Evolutionary conservation across 2,888 invertebrate genomes (phyloP), one percentile per base, ranked within the genome.

Genomic region (Anticlea derivata): DNA sequence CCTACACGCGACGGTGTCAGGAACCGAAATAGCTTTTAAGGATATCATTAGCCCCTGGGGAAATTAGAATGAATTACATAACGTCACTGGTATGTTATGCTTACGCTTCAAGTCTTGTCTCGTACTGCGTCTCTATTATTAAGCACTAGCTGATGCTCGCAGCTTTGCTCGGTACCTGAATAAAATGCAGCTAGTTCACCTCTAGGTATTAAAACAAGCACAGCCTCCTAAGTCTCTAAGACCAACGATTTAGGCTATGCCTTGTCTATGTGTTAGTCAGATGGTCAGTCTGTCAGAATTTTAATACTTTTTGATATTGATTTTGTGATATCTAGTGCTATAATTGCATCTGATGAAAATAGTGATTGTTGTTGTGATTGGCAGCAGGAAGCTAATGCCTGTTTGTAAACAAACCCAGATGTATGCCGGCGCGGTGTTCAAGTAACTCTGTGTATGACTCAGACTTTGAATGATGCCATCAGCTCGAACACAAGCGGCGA

Each of bases 51-150:
- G 75, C 59, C 85, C 68, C 80, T 47, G 40, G 87, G 86, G 86
- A 86, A 88, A 87, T 87, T 84, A 83, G 70, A 81, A 80, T 72
- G 75, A 80, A 80, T 82, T 81, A 78, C 74, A 70, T 66, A 70
- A 66, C 57, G 70, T 67, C 65, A 66, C 64, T 61, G 58, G 56
- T 60, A 53, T 60, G 55, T 65, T 65, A 66, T 55, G 61, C 65
- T 61, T 62, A 49, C 39, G 57, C 27, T 45, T 45, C 39, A 40
- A 39, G 48, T 52, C 39, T 50, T 43, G 29, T 20, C 12, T 50
- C 17, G 7, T 12, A 37, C 8, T n/a, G n/a, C 8, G 2, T 47
- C 27, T 23, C 4, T 23, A 27, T 40, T 34, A 38, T 39, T 29
- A 39, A 5, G n/a, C 22, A 22, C 17, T 30, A 30, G 20, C 7